These are phyloP conservation scores for Tetrao urogallus DNA, from an alignment of 2,113 vertebrate genomes.

Conservation along the genomic window DNA sequence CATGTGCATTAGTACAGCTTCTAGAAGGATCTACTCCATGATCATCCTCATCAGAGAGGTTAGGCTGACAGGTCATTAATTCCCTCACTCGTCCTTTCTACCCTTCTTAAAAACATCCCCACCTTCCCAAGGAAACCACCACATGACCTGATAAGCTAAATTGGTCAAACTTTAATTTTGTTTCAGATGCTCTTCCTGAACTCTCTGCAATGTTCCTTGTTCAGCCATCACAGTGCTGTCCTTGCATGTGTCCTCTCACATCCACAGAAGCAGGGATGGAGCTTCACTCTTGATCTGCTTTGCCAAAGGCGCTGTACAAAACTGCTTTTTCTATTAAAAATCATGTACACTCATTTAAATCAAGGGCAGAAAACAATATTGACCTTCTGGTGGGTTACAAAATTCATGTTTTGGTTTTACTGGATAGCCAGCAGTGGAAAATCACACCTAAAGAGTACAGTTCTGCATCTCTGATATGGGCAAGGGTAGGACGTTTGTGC, in stretches of 20 bases:
- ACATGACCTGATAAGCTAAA: neutral
- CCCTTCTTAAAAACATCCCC: too few relatives aligned
- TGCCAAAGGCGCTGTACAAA: neutral
- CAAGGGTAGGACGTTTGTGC: neutral
- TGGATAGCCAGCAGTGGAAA: neutral
- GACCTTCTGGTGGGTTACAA: neutral
- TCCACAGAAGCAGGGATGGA: fast-evolving
- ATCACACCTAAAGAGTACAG: neutral
- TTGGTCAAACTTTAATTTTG: neutral
- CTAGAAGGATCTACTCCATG: too few relatives aligned
- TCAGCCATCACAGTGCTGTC: neutral
- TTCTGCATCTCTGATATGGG: fast-evolving
- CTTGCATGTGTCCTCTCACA: fast-evolving
- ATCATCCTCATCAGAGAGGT: too few relatives aligned
- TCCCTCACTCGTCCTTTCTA: too few relatives aligned
- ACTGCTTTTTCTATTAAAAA: neutral
- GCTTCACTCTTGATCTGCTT: neutral
- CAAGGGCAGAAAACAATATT: neutral
- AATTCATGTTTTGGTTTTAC: neutral
- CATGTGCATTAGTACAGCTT: too few relatives aligned
- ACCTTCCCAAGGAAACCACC: fast-evolving
- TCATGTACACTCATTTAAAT: neutral
- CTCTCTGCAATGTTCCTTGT: fast-evolving
- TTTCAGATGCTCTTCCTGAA: neutral
- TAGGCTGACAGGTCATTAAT: too few relatives aligned